Base-by-base conservation (phyloP, 2,797 vertebrate genomes). In the Gila robusta region DNA sequence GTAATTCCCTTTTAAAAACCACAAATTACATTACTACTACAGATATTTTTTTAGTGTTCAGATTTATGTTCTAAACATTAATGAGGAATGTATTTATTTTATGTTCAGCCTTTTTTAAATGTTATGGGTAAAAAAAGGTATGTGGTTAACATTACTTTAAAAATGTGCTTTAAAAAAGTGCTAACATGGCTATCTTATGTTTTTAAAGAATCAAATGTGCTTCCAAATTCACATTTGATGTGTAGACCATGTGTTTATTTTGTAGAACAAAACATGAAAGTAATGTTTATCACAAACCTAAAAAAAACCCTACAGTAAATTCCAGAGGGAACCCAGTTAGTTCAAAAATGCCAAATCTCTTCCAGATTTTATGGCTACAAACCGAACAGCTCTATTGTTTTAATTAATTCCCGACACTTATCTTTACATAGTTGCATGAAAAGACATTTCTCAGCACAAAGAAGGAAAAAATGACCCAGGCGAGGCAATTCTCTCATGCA, bases 371-470 rank as follows among this genome's bases (percentile, higher is more conserved):
- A 56, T 5, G 11, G 35, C 19, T 23, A 23, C 9, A 77, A 23
- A 37, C 5, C 32, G 21, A 78, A 39, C 12, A 59, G 21, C 56
- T 11, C 8, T 64, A 49, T 64, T 67, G 59, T 52, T 59, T 49
- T 83, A 35, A 66, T 76, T 39, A 49, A 52, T 47, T 26, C 41
- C 59, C 8, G 14, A 26, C 32, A 69, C 72, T 66, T 37, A 39
- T 67, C 41, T 54, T 39, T 37, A 66, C 72, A 28, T 26, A 17
- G 79, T 71, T 19, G 19, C 19, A 59, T 5, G 3, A 62, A 71
- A 76, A 37, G 41, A 35, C 54, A 23, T 72, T 80, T 83, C 76
- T 84, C 47, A 41, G 59, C 71, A 69, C 52, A 71, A 71, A 6
- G 80, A 49, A 21, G 9, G 14, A 28, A 32, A 74, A 84, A 76